phyloP scores from a whole-genome alignment of 2,113 vertebrate genomes.

The Lepidothrix coronata region DNA sequence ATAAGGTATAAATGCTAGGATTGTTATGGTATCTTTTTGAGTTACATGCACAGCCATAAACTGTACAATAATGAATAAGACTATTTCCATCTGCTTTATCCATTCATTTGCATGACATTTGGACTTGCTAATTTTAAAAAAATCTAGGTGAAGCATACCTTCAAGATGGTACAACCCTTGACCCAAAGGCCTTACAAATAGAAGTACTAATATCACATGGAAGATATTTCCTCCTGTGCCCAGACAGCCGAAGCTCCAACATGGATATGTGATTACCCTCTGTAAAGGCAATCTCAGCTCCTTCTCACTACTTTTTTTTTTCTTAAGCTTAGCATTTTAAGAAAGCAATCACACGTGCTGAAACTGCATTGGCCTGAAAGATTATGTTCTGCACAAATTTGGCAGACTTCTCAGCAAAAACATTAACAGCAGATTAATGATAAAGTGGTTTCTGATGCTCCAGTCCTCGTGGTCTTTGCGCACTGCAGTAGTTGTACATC shows the following conservation, averaged over 20 bases:
- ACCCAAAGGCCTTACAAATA: neutral
- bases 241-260: neutral
- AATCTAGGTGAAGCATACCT: neutral
- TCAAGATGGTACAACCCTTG: neutral
- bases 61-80: neutral
- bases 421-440: neutral
- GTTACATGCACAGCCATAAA: slow-evolving; percentile 13
- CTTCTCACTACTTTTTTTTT: neutral
- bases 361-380: neutral
- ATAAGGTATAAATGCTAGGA: slow-evolving; percentile 53
- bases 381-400: neutral
- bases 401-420: neutral
- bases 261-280: neutral
- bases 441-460: neutral
- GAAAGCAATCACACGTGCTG: neutral
- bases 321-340: neutral
- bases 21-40: slow-evolving; percentile 21
- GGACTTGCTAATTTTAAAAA: neutral
- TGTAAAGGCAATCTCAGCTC: neutral
- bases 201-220: neutral
- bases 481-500: neutral
- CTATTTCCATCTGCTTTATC: neutral
- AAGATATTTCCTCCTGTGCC: neutral
- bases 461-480: neutral
- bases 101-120: neutral